Evolutionary conservation across 2,113 vertebrate genomes (phyloP), one percentile per base, ranked within the genome.

Genomic region (Spermophilus dauricus): DNA sequence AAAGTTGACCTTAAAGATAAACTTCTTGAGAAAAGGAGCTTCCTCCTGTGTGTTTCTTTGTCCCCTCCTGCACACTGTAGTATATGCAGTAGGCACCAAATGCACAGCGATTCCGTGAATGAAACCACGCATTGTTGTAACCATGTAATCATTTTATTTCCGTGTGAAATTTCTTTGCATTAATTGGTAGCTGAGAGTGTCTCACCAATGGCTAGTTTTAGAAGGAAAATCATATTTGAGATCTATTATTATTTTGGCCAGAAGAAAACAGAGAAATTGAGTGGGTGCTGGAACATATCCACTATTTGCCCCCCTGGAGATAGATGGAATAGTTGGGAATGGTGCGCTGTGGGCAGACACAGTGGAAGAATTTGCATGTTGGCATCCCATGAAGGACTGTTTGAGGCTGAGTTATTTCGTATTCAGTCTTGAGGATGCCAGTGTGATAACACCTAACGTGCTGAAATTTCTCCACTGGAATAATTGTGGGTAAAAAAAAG

Each of bases 191-290:
- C 37, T 92, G 63, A 81, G 85, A 65, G 30, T 95, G n/a, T 93
- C 89, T 96, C 89, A 93, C 22, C 7, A 91, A 69, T 51, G 53
- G 37, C 83, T 96, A 96, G 94, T 96, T 97, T 97, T 92, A 90
- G 92, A 80, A 39, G 28, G 45, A 83, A 96, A 95, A 58, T 39
- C 51, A 22, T 95, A 70, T 89, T 95, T 97, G 84, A 95, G 70
- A 73, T 58, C 86, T 89, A 45, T 88, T 89, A 86, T 89, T 83
- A 92, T 92, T 96, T 86, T 83, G 85, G 65, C 37, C 45, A 89
- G 92, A 90, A 85, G 72, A 92, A 97, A 96, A 96, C 61, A 87
- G 45, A 48, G 88, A 96, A 86, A 96, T 86, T 30, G 80, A 93
- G 94, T 96, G 83, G 97, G 92, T 63, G 80, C 80, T 96, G 92